Percentiles rank a stretch among this genome's conserved stretches.
phyloP scores from a whole-genome alignment of 2,797 vertebrate genomes.

The Emys orbicularis region DNA sequence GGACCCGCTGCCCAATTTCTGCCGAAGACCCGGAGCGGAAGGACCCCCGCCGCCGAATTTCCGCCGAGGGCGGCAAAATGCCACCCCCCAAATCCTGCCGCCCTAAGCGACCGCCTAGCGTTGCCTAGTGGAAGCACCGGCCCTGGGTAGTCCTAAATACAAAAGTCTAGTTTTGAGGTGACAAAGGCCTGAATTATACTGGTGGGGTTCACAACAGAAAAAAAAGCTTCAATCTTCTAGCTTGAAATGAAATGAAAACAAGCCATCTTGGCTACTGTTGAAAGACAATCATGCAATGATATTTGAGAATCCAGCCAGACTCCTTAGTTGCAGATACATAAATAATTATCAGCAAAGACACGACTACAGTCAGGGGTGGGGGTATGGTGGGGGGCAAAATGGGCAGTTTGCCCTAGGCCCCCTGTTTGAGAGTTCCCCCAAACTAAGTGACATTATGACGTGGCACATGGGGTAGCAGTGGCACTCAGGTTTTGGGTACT shows the following conservation, averaged over 20 bases:
- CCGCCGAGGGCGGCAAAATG: too few relatives aligned
- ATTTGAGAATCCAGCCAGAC: background rate
- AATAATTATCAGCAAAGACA: background rate
- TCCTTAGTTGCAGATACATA: rapidly evolving
- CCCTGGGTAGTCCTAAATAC: background rate
- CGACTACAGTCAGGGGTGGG: background rate
- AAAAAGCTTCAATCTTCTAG: background rate
- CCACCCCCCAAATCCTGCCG: too few relatives aligned
- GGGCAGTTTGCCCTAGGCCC: background rate
- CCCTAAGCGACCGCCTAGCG: too few relatives aligned
- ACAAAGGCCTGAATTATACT: background rate
- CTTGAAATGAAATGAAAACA: background rate
- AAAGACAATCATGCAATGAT: background rate
- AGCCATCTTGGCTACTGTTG: rapidly evolving
- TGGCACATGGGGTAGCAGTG: background rate
- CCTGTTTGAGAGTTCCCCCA: background rate
- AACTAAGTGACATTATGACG: background rate
- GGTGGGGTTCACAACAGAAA: background rate
- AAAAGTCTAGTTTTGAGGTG: background rate
- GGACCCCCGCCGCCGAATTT: too few relatives aligned
- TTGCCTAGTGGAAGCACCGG: too few relatives aligned
- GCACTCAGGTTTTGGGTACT: background rate
- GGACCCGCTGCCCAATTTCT: too few relatives aligned
- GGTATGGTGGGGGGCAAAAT: background rate
- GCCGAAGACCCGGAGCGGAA: too few relatives aligned